These are phyloP conservation scores for Drosophila grimshawi DNA, from an alignment of 1,140 invertebrate species.

Conservation along the genomic window DNA sequence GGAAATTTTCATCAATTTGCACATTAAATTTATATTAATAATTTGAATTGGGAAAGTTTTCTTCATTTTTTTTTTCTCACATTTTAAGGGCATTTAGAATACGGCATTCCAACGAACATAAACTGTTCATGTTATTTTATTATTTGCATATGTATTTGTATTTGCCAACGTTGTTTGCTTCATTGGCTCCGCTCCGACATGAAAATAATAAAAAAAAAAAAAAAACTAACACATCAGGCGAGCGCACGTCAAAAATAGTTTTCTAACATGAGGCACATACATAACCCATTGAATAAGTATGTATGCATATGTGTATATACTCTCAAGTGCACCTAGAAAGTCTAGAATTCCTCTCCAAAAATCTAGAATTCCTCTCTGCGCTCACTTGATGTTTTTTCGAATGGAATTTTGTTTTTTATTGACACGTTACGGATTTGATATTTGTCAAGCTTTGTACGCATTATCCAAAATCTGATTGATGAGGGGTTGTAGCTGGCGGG, in stretches of 20 bases:
- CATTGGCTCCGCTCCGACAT: conserved; percentile 25
- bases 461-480: conserved; percentile 22
- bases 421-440: conserved; percentile 51
- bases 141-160: conserved; percentile 30
- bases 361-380: not conserved
- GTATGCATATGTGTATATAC: not conserved
- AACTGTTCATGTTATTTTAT: conserved; percentile 19
- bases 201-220: conserved; percentile 13
- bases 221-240: conserved; percentile 37
- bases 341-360: not conserved
- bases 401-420: conserved; percentile 48
- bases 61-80: not conserved
- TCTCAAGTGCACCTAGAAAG: conserved; percentile 15
- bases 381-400: conserved; percentile 3
- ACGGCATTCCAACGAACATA: not conserved
- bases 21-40: no score
- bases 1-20: no score
- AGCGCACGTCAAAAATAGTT: conserved; percentile 69
- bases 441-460: conserved; percentile 57
- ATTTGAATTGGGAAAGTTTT: no score
- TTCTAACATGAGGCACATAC: conserved; percentile 45
- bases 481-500: not conserved
- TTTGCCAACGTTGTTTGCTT: conserved; percentile 29
- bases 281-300: conserved; percentile 1
- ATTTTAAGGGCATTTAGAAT: not conserved